These are phyloP conservation scores for Gymnobelideus leadbeateri DNA, from an alignment of 2,113 vertebrate genomes.

Conservation along the genomic window DNA sequence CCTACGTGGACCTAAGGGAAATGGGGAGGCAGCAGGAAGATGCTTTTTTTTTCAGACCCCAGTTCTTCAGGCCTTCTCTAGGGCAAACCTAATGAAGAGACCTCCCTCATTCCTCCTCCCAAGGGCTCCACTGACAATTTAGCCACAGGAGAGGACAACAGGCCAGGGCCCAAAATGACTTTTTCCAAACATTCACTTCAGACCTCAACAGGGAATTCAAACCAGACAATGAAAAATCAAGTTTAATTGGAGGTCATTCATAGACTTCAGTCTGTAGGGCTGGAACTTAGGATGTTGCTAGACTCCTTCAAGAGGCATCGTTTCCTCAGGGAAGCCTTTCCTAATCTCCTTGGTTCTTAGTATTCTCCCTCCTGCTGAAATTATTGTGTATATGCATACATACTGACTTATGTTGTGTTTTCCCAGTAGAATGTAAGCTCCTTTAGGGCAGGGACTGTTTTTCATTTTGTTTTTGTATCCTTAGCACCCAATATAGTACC, in stretches of 20 bases:
- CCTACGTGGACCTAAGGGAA: neutral
- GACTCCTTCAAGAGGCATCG: neutral
- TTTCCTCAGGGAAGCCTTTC: neutral
- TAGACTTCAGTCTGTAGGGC: constrained; percentile 69
- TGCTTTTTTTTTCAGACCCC: neutral
- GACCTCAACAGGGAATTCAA: constrained; percentile 71
- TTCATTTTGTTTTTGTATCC: neutral
- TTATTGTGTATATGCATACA: neutral
- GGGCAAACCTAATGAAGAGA: neutral
- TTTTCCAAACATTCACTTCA: constrained; percentile 82
- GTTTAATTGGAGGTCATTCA: constrained; percentile 80
- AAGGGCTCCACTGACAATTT: neutral
- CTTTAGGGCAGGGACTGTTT: neutral
- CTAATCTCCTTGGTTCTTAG: neutral
- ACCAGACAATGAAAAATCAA: constrained; percentile 80
- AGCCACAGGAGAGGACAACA: neutral
- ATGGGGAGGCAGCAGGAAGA: neutral
- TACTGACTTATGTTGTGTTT: neutral
- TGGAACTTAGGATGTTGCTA: neutral
- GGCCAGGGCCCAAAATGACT: constrained; percentile 61
- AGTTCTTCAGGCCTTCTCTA: neutral
- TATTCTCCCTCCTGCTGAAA: neutral
- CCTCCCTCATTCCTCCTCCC: neutral
- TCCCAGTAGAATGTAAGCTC: neutral
- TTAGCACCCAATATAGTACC: neutral